Conservation (phyloP, 2,113 vertebrate genomes). For the Echinops telfairi region DNA sequence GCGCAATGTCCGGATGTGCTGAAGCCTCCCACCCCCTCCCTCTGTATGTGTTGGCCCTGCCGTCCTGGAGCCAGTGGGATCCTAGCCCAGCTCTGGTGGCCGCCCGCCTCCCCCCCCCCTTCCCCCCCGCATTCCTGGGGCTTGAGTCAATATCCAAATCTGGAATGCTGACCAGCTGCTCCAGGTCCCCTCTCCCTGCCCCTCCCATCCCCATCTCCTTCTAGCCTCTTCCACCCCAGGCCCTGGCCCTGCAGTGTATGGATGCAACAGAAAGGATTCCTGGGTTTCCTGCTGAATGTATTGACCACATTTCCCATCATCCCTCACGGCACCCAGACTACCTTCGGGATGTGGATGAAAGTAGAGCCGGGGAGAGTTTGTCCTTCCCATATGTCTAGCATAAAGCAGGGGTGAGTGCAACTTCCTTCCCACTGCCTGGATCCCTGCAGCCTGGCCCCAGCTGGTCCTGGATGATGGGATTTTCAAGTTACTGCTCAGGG, state of each 20-base stretch:
- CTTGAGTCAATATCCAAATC: slow-evolving; percentile 77
- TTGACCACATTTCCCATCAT: background rate
- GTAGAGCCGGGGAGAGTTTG: background rate
- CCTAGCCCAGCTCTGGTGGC: slow-evolving; percentile 30
- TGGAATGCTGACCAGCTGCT: slow-evolving; percentile 68
- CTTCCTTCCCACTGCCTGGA: background rate
- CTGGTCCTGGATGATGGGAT: background rate
- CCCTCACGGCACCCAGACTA: background rate
- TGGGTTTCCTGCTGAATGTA: slow-evolving; percentile 23
- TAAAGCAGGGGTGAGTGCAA: background rate
- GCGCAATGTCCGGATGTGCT: background rate
- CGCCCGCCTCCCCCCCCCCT: slow-evolving; percentile 36
- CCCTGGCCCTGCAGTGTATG: background rate
- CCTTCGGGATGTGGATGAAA: background rate
- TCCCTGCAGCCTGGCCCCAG: background rate
- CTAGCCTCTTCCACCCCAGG: slow-evolving; percentile 21
- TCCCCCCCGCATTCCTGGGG: slow-evolving; percentile 73
- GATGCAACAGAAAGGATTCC: background rate
- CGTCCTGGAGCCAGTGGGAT: background rate
- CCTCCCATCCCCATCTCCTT: background rate
- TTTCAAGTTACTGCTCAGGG: background rate
- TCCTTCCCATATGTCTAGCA: background rate
- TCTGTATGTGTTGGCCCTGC: background rate
- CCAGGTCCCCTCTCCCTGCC: slow-evolving; percentile 15
- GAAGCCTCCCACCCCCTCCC: background rate